Conservation (phyloP, 1,140 invertebrate genomes). For the Brevipalpus yothersi region DNA sequence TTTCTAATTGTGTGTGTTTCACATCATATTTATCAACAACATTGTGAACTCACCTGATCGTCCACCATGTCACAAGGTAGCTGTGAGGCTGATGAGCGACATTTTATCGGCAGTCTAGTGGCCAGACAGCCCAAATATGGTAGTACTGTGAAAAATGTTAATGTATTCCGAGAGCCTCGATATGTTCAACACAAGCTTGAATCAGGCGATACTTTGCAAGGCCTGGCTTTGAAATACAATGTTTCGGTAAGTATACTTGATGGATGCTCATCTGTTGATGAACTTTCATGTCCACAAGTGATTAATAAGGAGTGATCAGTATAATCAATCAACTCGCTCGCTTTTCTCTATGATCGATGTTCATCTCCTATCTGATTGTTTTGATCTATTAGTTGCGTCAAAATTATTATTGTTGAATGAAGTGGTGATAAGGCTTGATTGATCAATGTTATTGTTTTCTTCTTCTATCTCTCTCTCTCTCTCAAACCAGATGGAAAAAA, state of each 20-base stretch:
- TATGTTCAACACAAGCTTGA: conserved; percentile 44
- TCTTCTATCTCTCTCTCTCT: not conserved
- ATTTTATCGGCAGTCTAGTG: not conserved
- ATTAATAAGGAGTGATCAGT: too few species aligned
- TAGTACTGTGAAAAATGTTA: conserved; percentile 41
- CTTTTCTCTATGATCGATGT: too few species aligned
- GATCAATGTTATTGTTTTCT: not conserved
- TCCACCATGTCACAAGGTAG: not conserved
- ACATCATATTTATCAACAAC: not conserved
- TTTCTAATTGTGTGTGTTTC: too few species aligned
- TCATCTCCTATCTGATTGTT: too few species aligned
- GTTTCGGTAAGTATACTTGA: conserved; percentile 40
- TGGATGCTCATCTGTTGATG: not conserved
- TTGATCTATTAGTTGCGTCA: too few species aligned
- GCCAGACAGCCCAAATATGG: conserved; percentile 55
- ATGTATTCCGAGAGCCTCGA: conserved; percentile 29
- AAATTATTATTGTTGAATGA: too few species aligned
- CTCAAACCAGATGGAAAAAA: conserved; percentile 53
- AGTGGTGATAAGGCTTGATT: not conserved
- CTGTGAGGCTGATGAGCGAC: not conserved
- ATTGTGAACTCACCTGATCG: not conserved
- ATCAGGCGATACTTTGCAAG: conserved; percentile 64
- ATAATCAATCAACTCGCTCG: too few species aligned
- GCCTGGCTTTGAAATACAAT: conserved; percentile 70
- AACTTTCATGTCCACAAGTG: too few species aligned